Conservation (phyloP, 2,797 vertebrate genomes). For the Neostethus bicornis region DNA sequence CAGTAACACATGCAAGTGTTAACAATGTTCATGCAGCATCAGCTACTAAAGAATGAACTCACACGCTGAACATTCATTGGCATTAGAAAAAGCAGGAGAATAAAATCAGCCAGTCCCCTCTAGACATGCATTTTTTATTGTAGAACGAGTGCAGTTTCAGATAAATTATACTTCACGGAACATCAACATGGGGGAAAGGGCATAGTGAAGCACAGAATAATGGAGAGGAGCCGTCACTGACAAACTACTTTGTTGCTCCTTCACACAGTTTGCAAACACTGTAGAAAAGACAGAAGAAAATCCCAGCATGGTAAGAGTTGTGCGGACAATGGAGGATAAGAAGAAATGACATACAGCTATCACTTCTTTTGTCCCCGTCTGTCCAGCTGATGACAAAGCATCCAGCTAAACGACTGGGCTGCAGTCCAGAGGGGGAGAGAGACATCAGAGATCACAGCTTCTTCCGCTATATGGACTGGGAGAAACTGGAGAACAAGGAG, state of each 20-base stretch:
- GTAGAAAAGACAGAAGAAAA: neutral
- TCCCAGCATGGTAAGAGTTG: neutral
- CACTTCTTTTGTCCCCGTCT: slow-evolving; percentile 13
- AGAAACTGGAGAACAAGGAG: slow-evolving; percentile 95
- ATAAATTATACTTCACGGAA: slow-evolving; percentile 3
- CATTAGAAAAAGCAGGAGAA: slow-evolving; percentile 8
- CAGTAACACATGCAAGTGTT: slow-evolving; percentile 18
- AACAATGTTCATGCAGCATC: slow-evolving; percentile 12
- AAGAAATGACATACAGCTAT: slow-evolving; percentile 1
- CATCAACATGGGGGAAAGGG: neutral
- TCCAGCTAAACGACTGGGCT: slow-evolving; percentile 92
- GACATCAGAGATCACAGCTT: slow-evolving; percentile 95
- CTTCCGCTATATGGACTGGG: slow-evolving; percentile 98
- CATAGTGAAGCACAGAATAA: neutral
- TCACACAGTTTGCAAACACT: neutral
- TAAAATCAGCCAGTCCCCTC: neutral
- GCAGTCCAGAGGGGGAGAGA: slow-evolving; percentile 90
- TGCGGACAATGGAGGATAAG: neutral
- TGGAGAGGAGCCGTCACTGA: neutral
- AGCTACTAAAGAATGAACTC: neutral
- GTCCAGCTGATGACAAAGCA: slow-evolving; percentile 94
- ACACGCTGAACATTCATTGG: neutral
- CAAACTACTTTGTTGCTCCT: neutral
- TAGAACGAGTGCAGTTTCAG: slow-evolving; percentile 3
- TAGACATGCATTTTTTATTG: slow-evolving; percentile 5